Evolutionary conservation across 2,888 invertebrate genomes (phyloP).

Genomic region (Hemithea aestivaria): DNA sequence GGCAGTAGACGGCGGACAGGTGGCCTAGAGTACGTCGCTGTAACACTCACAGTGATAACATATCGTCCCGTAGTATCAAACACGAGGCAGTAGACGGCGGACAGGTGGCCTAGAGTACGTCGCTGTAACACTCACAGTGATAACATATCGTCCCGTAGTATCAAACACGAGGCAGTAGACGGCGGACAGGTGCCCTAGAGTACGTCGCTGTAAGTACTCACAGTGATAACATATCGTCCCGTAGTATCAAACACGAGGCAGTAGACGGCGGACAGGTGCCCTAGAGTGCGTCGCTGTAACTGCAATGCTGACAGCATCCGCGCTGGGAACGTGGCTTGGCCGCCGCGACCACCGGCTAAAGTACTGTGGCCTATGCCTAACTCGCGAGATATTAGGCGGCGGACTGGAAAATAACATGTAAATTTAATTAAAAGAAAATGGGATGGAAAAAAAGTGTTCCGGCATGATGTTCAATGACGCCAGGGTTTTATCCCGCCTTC

Average conservation of each 20-base stretch:
- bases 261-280: conserved; percentile 98
- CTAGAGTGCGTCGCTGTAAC: conserved; percentile 89
- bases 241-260: conserved; percentile 96
- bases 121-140: conserved; percentile 75
- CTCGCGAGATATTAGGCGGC: conserved; percentile 53
- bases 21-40: conserved; percentile 94
- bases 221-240: conserved; percentile 93
- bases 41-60: conserved; percentile 62
- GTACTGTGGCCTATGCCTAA: conserved; percentile 33
- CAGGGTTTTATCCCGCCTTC: too few relatives aligned
- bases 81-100: conserved; percentile 96
- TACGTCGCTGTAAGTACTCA: conserved; percentile 79
- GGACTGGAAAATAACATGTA: conserved; percentile 40
- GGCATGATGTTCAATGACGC: too few relatives aligned
- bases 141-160: conserved; percentile 83
- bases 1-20: conserved; percentile 96
- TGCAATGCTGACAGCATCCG: conserved; percentile 80
- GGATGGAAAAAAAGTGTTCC: too few relatives aligned
- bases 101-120: conserved; percentile 94
- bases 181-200: conserved; percentile 95
- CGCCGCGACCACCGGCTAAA: conserved; percentile 28
- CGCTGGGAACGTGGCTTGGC: conserved; percentile 43
- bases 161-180: conserved; percentile 98
- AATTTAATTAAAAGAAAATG: not conserved
- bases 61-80: conserved; percentile 92